Percentiles rank a stretch among this genome's conserved stretches.
Conservation (phyloP, 2,797 vertebrate species). For the Tympanoctomys barrerae region DNA sequence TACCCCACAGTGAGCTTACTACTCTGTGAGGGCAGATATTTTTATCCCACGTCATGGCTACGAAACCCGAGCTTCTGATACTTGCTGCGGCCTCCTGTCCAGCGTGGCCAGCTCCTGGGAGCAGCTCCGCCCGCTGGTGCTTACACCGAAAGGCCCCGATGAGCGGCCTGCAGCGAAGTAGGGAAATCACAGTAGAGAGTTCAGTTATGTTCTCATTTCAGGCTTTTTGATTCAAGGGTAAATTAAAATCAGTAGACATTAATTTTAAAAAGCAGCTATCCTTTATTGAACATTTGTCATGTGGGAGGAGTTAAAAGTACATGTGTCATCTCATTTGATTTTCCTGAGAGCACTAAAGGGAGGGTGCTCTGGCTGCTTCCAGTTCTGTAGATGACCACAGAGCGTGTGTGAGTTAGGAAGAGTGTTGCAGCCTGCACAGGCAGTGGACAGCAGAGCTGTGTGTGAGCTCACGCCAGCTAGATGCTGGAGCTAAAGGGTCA, state of each 20-base stretch:
- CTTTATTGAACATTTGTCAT: neutral
- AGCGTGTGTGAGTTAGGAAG: neutral
- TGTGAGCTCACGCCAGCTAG: no score
- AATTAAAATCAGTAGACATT: constrained; percentile 33
- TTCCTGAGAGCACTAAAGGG: neutral
- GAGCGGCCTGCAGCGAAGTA: neutral
- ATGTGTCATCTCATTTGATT: constrained; percentile 28
- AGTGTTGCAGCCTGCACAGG: neutral
- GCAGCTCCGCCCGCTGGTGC: neutral
- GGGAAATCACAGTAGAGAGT: neutral
- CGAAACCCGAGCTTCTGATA: neutral
- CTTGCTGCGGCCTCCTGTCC: constrained; percentile 42
- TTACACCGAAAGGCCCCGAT: neutral
- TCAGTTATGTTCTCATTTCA: constrained; percentile 34
- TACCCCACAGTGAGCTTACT: neutral
- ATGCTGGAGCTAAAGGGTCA: no score
- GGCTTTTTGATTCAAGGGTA: constrained; percentile 10
- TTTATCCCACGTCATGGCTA: no score
- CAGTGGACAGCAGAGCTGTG: neutral
- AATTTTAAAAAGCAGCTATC: constrained; percentile 3
- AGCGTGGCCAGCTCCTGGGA: neutral
- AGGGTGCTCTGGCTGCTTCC: neutral
- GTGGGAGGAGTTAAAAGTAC: neutral
- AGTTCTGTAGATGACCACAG: constrained; percentile 37
- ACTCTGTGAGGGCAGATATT: no score